Conservation (phyloP, 1,140 invertebrate species). For the Idris sp. region DNA sequence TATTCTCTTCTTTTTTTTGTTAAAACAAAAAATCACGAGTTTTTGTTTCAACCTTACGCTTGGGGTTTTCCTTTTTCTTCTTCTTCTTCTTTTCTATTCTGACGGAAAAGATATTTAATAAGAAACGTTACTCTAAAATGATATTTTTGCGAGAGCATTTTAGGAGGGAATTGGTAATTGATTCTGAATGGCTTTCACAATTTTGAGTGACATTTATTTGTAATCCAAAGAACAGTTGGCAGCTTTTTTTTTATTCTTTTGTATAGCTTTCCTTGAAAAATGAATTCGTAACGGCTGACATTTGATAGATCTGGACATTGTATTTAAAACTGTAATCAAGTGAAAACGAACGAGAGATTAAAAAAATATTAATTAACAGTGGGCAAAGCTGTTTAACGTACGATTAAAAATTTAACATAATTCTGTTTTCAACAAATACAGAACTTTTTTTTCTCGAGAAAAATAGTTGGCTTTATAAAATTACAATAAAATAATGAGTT, state of each 20-base stretch:
- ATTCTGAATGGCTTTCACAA: constrained; percentile 4
- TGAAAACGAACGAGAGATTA: constrained; percentile 14
- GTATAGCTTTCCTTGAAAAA: constrained; percentile 2
- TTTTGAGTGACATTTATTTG: constrained; percentile 20
- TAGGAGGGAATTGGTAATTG: constrained; percentile 7
- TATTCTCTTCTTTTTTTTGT: constrained; percentile 18
- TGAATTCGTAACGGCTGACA: not conserved
- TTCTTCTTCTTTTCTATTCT: no score
- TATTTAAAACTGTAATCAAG: constrained; percentile 11
- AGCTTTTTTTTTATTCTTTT: not conserved
- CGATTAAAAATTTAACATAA: no score
- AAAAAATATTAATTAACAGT: constrained; percentile 13
- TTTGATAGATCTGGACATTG: constrained; percentile 9
- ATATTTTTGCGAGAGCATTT: not conserved
- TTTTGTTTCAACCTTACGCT: constrained; percentile 11
- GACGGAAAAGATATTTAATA: constrained; percentile 7
- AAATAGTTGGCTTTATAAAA: no score
- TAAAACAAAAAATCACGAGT: constrained; percentile 12
- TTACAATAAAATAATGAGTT: no score
- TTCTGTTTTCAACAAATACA: no score
- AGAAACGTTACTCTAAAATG: constrained; percentile 5
- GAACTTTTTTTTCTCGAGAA: no score
- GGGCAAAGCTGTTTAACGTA: constrained; percentile 1
- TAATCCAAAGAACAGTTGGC: constrained; percentile 7
- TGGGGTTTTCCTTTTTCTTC: no score